Evolutionary conservation across 2,113 vertebrate species (phyloP).

Genomic region (Anhinga anhinga): DNA sequence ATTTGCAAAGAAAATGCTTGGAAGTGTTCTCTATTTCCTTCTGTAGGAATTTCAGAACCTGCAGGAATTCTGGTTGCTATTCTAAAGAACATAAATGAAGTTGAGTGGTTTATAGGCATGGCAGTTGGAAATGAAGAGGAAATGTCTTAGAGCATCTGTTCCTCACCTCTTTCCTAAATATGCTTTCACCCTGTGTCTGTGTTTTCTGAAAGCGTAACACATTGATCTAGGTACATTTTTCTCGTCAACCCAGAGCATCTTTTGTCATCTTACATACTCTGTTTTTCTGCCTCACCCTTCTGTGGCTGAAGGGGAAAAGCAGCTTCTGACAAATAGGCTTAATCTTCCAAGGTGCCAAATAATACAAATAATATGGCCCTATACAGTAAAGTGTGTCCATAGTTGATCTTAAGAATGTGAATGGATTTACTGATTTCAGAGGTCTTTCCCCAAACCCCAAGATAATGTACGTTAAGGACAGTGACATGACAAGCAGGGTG

Average conservation of each 20-base stretch:
- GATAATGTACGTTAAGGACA: background rate
- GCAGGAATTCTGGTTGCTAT: background rate
- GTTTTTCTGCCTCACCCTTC: background rate
- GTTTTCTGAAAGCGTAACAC: background rate
- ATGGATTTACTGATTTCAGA: background rate
- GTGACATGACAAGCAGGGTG: background rate
- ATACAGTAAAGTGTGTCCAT: background rate
- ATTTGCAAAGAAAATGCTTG: background rate
- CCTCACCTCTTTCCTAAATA: background rate
- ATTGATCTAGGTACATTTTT: background rate
- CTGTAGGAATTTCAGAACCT: background rate
- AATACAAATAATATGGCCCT: background rate
- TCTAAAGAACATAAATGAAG: background rate
- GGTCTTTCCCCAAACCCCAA: background rate
- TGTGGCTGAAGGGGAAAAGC: background rate
- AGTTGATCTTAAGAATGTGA: background rate
- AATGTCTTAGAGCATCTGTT: background rate
- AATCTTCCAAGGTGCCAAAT: background rate
- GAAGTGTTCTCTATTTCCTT: background rate
- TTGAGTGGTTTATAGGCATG: background rate
- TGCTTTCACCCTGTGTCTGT: background rate
- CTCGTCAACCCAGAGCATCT: background rate
- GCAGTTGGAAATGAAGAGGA: background rate
- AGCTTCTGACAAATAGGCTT: background rate
- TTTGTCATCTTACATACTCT: background rate